Evolutionary conservation across 2,113 vertebrate genomes (phyloP).

Genomic region (Mastomys natalensis): DNA sequence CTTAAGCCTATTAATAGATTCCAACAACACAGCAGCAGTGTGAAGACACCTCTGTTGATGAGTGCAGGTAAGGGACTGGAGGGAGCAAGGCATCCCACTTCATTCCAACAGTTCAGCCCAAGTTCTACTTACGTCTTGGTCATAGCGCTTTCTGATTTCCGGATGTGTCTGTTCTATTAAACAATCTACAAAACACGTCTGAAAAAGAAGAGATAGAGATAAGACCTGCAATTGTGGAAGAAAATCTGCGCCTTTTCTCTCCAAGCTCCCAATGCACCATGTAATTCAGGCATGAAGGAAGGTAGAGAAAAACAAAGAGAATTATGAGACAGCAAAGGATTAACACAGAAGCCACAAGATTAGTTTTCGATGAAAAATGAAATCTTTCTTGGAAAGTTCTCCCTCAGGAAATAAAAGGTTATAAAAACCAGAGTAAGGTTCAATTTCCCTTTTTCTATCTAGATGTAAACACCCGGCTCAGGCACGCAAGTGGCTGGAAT

Average conservation of each 20-base stretch:
- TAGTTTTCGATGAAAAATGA: constrained; percentile 77
- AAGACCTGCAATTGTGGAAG: neutral
- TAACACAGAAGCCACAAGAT: constrained; percentile 62
- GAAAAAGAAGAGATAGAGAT: constrained; percentile 65
- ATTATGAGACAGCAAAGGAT: constrained; percentile 29
- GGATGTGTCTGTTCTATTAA: constrained; percentile 99
- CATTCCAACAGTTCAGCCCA: neutral
- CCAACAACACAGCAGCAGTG: neutral
- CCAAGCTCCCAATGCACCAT: neutral
- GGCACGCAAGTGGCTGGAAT: neutral
- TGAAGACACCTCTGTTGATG: neutral
- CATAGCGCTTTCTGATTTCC: constrained; percentile 97
- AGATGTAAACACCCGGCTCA: constrained; percentile 43
- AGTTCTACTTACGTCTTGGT: constrained; percentile 93
- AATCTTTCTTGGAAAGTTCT: constrained; percentile 58
- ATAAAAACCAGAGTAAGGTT: constrained; percentile 58
- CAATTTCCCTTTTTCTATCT: constrained; percentile 20
- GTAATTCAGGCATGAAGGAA: neutral
- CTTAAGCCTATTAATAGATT: constrained; percentile 43
- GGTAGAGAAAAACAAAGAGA: constrained; percentile 35
- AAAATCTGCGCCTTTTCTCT: neutral
- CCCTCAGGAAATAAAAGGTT: constrained; percentile 67
- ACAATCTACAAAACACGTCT: constrained; percentile 99
- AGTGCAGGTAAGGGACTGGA: constrained; percentile 16
- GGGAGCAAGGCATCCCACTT: neutral